phyloP scores from a whole-genome alignment of 1,140 invertebrate genomes.

The Drosophila chauvacae region DNA sequence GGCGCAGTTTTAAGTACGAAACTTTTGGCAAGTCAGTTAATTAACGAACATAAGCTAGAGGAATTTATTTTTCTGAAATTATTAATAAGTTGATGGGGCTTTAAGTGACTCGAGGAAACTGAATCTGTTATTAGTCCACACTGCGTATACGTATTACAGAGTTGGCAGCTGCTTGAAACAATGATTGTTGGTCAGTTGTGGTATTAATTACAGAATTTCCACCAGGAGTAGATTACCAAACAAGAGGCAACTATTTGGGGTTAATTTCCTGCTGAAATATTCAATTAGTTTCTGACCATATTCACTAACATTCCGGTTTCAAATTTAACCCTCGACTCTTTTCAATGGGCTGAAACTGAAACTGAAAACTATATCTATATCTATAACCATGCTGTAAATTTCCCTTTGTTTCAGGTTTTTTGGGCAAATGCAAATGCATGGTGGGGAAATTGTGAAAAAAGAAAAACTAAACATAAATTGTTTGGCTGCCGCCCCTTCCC shows the following conservation, averaged over 20 bases:
- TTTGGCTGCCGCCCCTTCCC: conserved; percentile 17
- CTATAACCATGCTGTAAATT: neutral
- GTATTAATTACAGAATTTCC: conserved; percentile 61
- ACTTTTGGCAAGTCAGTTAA: neutral
- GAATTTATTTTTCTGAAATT: neutral
- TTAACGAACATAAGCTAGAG: neutral
- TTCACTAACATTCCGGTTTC: neutral
- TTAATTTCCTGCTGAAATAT: neutral
- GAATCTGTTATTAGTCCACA: neutral
- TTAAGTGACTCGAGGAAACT: neutral
- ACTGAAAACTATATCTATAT: neutral
- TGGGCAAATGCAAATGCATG: conserved; percentile 9
- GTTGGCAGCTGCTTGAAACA: conserved; percentile 24
- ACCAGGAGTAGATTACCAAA: conserved; percentile 4
- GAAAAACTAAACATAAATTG: conserved; percentile 31
- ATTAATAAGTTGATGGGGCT: neutral
- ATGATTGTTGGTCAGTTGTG: conserved; percentile 48
- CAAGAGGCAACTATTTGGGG: no score
- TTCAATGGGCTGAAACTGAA: conserved; percentile 3
- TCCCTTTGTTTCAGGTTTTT: neutral
- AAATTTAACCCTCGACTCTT: neutral
- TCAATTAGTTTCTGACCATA: conserved; percentile 1
- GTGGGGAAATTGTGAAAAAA: conserved; percentile 1
- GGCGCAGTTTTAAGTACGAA: conserved; percentile 11
- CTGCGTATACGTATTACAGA: conserved; percentile 31